Base-by-base conservation (phyloP, 2,797 vertebrate genomes). In the Microchirus variegatus region DNA sequence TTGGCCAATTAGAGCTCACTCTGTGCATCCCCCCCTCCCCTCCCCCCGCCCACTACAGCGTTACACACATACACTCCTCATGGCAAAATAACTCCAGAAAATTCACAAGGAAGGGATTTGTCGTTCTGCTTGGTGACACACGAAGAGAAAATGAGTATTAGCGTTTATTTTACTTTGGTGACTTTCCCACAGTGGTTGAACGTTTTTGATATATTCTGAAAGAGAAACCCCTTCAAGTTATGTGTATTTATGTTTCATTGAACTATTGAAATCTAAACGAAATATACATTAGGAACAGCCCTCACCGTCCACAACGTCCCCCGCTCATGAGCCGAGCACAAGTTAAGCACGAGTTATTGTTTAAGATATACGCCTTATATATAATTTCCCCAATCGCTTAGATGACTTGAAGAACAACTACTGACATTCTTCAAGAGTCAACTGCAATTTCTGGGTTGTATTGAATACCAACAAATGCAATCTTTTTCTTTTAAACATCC, bases 271-370 rank as follows among this genome's bases (percentile, higher is more conserved):
- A 63, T 78, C 80, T 84, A 88, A 88, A 89, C 82, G 80, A 87
- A 87, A 84, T 83, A 76, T 88, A 90, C 88, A 89, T 66, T 66
- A 88, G 77, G 66, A 84, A 80, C 75, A 81, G 69, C 75, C 83
- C 80, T 84, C 79, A 54, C 70, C 59, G 73, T 77, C 63, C 47
- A 60, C 70, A 55, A 53, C 67, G 76, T 80, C 71, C 73, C 74
- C 62, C 67, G n/a, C 74, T 81, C 66, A 52, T 77, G 70, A 84
- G 74, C 72, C 77, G 63, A 86, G 81, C 70, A 77, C 78, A 22
- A 63, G 73, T 67, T 47, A 82, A 79, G 81, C 70, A 78, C 67
- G 53, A 82, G 76, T 78, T 76, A 80, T 61, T 77, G 69, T 75
- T 80, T 64, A 81, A 75, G 69, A 86, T 87, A 84, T 84, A 87